These are phyloP conservation scores for Ailuropoda melanoleuca DNA, from an alignment of 2,113 vertebrate genomes.

Conservation along the genomic window DNA sequence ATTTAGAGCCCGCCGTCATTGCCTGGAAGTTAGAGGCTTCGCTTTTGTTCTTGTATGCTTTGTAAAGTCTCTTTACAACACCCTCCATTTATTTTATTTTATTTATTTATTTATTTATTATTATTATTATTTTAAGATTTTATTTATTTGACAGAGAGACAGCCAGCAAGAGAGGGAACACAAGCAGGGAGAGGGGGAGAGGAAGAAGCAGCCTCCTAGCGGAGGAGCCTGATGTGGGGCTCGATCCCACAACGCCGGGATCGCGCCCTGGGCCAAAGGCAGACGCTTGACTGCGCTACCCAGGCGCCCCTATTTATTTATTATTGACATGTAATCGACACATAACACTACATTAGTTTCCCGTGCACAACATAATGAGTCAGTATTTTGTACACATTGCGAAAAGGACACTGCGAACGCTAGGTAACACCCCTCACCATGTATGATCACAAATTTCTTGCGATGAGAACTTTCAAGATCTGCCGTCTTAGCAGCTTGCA, in stretches of 20 bases:
- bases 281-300: too few relatives aligned
- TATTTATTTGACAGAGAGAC: too few relatives aligned
- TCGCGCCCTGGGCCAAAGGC: too few relatives aligned
- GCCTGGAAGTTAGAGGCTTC: neutral
- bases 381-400: neutral
- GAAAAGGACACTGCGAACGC: neutral
- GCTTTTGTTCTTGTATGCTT: conserved; percentile 8
- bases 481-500: neutral
- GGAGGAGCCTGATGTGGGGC: too few relatives aligned
- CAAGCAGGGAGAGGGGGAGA: too few relatives aligned
- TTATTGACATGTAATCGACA: neutral
- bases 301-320: too few relatives aligned
- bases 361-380: neutral
- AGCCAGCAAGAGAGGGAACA: too few relatives aligned
- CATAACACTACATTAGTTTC: neutral
- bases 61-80: neutral
- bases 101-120: neutral
- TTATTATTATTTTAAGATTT: too few relatives aligned
- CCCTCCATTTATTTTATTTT: neutral
- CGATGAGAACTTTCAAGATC: conserved; percentile 7
- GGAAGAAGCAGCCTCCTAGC: too few relatives aligned
- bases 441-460: neutral
- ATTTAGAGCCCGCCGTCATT: neutral
- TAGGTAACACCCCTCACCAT: neutral
- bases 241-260: too few relatives aligned